These are phyloP conservation scores for Paedocypris sp. DNA, from an alignment of 2,113 vertebrate genomes.

Conservation along the genomic window DNA sequence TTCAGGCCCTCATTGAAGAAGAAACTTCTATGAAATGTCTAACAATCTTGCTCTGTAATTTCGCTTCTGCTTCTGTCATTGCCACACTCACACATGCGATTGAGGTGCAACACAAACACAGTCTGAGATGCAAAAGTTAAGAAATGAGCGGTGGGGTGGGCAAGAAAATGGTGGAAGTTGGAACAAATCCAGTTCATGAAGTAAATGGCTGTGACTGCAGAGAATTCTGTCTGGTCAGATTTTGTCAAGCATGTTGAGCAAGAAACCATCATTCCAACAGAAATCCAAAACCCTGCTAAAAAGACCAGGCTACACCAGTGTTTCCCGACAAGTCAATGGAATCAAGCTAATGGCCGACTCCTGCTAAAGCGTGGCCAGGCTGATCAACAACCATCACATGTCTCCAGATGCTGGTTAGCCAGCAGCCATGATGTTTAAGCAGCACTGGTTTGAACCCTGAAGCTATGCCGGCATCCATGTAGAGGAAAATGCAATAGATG, in stretches of 20 bases:
- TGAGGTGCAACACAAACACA: slow-evolving; percentile 27
- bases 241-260: slow-evolving; percentile 53
- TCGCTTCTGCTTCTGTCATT: not conserved
- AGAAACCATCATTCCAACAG: slow-evolving; percentile 52
- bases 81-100: not conserved
- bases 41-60: too few relatives aligned
- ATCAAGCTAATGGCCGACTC: too few relatives aligned
- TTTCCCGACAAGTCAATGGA: not conserved
- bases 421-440: too few relatives aligned
- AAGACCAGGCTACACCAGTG: slow-evolving; percentile 3
- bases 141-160: slow-evolving; percentile 21
- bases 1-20: too few relatives aligned
- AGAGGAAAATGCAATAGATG: slow-evolving; percentile 31
- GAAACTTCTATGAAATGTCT: too few relatives aligned
- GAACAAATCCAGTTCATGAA: slow-evolving; percentile 49
- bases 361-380: too few relatives aligned
- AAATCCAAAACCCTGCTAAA: slow-evolving; percentile 26
- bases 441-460: not conserved
- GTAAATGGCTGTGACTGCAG: slow-evolving; percentile 69
- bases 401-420: not conserved
- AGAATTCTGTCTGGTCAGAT: slow-evolving; percentile 51
- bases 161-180: slow-evolving; percentile 8
- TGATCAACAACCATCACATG: not conserved
- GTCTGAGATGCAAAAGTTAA: slow-evolving; percentile 46
- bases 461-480: not conserved